Evolutionary conservation across 2,113 vertebrate genomes (phyloP), one percentile per base, ranked within the genome.

Genomic region (Solea senegalensis): DNA sequence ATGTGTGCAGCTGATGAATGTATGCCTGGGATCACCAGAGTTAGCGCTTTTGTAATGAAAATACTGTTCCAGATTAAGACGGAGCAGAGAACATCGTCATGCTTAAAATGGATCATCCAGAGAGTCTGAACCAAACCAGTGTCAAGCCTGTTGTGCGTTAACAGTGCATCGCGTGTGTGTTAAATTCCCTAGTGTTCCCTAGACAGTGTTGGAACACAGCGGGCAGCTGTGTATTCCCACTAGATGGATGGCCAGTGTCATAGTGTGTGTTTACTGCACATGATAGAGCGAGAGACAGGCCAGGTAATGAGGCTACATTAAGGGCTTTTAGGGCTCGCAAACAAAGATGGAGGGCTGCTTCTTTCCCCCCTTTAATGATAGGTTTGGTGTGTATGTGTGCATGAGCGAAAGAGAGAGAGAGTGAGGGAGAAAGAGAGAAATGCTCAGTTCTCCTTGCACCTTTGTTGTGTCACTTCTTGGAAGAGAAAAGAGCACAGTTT

Each of bases 221-320:
- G 81, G 88, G 88, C 87, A 87, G 86, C 78, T 88, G 85, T 82
- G 73, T 84, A 81, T 80, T 86, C 75, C 74, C 76, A 64, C 64
- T 81, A 83, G 90, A 90, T 88, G 88, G 89, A 91, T 90, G 89
- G 88, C 86, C 74, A 77, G 83, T 92, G 91, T 92, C 91, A 90
- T 81, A 65, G 85, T 86, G 91, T 91, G 91, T 92, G 91, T 92
- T 90, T 91, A 91, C 86, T 61, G 90, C 90, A 89, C 88, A 90
- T 90, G 91, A 91, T 91, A 81, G 90, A 92, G 83, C 82, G 84
- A 80, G 75, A 90, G 90, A 90, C 91, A 90, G 90, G 89, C 76
- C 89, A 90, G 91, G 88, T 92, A 91, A 92, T 92, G 91, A 91
- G 89, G 90, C 88, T 86, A 89, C 90, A 91, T 92, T 92, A 90